A percentile compares a stretch with the other conserved stretches of the same genome.
phyloP scores from a whole-genome alignment of 2,888 invertebrate genomes.

The Lacanobia wlatinum region DNA sequence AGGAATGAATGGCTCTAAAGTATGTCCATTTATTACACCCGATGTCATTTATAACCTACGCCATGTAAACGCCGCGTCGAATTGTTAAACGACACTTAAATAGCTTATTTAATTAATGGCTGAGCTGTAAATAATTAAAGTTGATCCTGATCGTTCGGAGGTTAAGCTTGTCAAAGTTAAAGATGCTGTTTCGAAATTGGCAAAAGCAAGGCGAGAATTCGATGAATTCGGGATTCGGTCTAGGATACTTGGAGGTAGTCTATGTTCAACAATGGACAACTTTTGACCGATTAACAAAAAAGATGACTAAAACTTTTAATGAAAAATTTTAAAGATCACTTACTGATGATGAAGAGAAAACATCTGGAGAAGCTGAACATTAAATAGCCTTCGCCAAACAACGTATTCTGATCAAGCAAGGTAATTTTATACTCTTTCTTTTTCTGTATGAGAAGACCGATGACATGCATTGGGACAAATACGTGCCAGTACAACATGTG shows the following conservation, averaged over 20 bases:
- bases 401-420: background rate
- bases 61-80: constrained; percentile 39
- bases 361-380: background rate
- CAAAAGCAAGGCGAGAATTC: background rate
- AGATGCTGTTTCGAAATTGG: background rate
- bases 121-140: constrained; percentile 13
- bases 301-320: background rate
- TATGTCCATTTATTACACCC: constrained; percentile 42
- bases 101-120: constrained; percentile 36
- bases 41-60: constrained; percentile 32
- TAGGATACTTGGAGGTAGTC: background rate
- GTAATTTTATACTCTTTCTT: too few relatives aligned
- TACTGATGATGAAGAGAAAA: too few relatives aligned
- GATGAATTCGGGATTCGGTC: background rate
- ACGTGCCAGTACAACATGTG: background rate
- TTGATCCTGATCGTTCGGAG: constrained; percentile 6
- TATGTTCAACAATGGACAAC: background rate
- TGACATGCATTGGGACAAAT: background rate
- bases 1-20: constrained; percentile 13
- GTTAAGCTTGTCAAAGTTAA: background rate
- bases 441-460: background rate
- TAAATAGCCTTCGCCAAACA: background rate
- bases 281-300: background rate
- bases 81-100: constrained; percentile 38
- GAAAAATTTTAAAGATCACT: too few relatives aligned